Percentiles rank a stretch among this genome's conserved stretches.
phyloP scores from a whole-genome alignment of 1,140 invertebrate species.

The Chironomus striatipennis region DNA sequence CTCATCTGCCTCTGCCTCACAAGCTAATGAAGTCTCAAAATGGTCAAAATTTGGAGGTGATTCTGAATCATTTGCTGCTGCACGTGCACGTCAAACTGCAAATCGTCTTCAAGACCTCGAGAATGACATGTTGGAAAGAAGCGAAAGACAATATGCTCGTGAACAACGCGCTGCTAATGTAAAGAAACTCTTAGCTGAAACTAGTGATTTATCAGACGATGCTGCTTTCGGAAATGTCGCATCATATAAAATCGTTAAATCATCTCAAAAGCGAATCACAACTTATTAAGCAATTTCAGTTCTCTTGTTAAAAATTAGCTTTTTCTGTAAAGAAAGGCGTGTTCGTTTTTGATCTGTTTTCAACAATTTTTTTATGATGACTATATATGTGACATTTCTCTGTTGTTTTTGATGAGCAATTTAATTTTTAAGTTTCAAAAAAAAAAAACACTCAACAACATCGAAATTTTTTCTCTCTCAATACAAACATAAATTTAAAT shows the following conservation, averaged over 20 bases:
- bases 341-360: too few relatives aligned
- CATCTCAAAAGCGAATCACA: constrained; percentile 16
- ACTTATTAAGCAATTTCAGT: neutral
- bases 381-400: too few relatives aligned
- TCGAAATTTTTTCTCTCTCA: too few relatives aligned
- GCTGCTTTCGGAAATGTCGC: neutral
- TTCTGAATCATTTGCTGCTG: constrained; percentile 22
- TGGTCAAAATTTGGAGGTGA: neutral
- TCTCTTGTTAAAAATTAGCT: too few relatives aligned
- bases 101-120: constrained; percentile 28
- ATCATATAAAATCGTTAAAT: neutral
- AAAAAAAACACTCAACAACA: too few relatives aligned
- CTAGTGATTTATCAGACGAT: neutral
- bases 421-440: too few relatives aligned
- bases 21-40: neutral
- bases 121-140: constrained; percentile 27
- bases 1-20: neutral
- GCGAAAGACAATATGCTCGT: constrained; percentile 26
- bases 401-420: too few relatives aligned
- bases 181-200: constrained; percentile 27
- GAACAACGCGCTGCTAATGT: constrained; percentile 27
- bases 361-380: too few relatives aligned
- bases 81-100: constrained; percentile 26
- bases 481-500: too few relatives aligned
- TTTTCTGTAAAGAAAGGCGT: too few relatives aligned